Conservation (phyloP, 2,797 vertebrate species). For the Gymnocypris eckloni region DNA sequence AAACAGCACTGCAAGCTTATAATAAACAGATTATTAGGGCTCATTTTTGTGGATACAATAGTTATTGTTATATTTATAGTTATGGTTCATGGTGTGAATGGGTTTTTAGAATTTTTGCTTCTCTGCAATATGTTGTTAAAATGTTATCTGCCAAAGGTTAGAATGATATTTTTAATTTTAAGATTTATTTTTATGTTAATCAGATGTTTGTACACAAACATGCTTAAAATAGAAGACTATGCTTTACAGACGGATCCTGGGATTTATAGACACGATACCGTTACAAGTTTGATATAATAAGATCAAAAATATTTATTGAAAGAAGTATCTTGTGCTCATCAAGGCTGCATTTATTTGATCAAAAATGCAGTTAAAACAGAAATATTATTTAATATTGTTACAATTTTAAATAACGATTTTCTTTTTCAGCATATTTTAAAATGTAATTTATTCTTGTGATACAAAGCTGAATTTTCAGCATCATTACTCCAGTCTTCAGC, state of each 20-base stretch:
- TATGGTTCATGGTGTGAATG: background rate
- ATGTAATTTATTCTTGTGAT: background rate
- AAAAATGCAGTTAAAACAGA: background rate
- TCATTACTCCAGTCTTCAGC: background rate
- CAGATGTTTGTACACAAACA: constrained; percentile 4
- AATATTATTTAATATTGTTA: too few species aligned
- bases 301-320: background rate
- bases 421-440: too few species aligned
- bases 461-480: background rate
- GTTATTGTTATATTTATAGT: background rate
- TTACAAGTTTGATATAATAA: background rate
- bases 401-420: too few species aligned
- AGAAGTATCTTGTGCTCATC: background rate
- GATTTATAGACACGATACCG: background rate
- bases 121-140: background rate
- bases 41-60: background rate
- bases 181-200: background rate
- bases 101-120: background rate
- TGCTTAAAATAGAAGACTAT: background rate
- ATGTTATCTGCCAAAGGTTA: background rate
- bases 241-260: background rate
- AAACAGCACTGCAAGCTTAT: background rate
- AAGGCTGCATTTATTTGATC: background rate
- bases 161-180: background rate
- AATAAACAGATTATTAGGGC: background rate